Evolutionary conservation across 30 jellyfish, hydroid and myxozoan genomes (phyloP).

Genomic region (Chironex yamaguchii): DNA sequence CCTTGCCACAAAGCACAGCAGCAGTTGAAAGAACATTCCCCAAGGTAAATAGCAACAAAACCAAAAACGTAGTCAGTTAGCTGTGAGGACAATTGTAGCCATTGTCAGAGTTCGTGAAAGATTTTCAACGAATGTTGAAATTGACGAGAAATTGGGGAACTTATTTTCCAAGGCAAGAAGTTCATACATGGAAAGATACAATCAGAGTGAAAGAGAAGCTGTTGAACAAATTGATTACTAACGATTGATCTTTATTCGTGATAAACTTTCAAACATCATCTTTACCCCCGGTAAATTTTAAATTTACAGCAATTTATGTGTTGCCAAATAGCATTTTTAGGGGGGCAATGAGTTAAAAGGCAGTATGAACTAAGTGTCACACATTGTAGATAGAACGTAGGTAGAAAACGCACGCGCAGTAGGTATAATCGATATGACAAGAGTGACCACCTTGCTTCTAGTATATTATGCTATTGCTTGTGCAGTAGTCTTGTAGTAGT

Average conservation of each 20-base stretch:
- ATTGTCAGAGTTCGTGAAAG: conserved; percentile 54
- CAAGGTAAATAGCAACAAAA: conserved; percentile 5
- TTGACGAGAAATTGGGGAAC: neutral
- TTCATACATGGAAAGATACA: neutral
- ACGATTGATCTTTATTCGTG: neutral
- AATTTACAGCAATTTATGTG: too few species aligned
- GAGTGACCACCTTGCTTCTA: conserved; percentile 2
- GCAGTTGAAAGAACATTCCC: conserved; percentile 4
- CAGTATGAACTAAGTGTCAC: neutral
- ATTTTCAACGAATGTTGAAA: conserved; percentile 12
- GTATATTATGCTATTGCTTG: too few species aligned
- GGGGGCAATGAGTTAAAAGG: neutral
- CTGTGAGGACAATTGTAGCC: conserved; percentile 43
- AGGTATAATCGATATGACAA: neutral
- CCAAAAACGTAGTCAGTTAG: conserved; percentile 23
- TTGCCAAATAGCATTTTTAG: too few species aligned
- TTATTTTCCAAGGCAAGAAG: neutral
- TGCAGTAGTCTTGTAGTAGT: too few species aligned
- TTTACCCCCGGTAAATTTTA: too few species aligned
- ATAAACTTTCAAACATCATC: too few species aligned
- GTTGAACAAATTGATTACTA: neutral
- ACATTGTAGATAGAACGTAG: neutral
- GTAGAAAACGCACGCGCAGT: neutral
- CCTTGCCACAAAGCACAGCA: neutral
- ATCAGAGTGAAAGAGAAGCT: neutral